Conservation (phyloP, 2,113 vertebrate genomes). For the Pedionomus torquatus region DNA sequence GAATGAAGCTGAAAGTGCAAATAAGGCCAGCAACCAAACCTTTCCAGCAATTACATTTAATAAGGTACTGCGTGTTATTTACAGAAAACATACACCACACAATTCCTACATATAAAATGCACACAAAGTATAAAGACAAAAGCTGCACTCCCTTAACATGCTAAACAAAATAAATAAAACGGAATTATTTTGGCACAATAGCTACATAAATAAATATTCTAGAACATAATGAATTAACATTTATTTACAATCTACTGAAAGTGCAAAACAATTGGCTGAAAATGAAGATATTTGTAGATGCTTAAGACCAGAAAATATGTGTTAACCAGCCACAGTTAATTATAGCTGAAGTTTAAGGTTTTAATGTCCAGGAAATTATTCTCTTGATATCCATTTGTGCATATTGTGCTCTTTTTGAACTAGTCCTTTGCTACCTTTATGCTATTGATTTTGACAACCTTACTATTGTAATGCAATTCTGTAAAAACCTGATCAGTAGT, state of each 20-base stretch:
- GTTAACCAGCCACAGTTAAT: constrained; percentile 62
- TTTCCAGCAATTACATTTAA: constrained; percentile 77
- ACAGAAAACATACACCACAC: constrained; percentile 77
- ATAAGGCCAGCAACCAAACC: constrained; percentile 53
- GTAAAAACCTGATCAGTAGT: constrained; percentile 59
- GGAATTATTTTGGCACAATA: constrained; percentile 82
- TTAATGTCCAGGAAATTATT: constrained; percentile 75
- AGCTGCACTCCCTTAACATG: constrained; percentile 71
- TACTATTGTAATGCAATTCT: constrained; percentile 42
- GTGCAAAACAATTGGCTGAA: constrained; percentile 78
- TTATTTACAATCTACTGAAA: constrained; percentile 82
- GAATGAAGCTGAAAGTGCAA: constrained; percentile 57
- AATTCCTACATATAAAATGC: constrained; percentile 73
- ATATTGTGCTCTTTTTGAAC: constrained; percentile 81
- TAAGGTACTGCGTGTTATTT: constrained; percentile 81
- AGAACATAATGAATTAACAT: constrained; percentile 74
- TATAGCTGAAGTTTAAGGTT: constrained; percentile 66
- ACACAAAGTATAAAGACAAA: constrained; percentile 80
- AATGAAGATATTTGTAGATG: constrained; percentile 71
- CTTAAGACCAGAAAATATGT: constrained; percentile 68
- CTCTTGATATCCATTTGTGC: constrained; percentile 72
- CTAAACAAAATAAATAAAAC: constrained; percentile 84
- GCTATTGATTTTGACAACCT: constrained; percentile 53
- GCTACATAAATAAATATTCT: constrained; percentile 80
- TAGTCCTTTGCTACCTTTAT: constrained; percentile 59